Evolutionary conservation across 2,113 vertebrate genomes (phyloP).

Genomic region (Triplophysa tibetana): DNA sequence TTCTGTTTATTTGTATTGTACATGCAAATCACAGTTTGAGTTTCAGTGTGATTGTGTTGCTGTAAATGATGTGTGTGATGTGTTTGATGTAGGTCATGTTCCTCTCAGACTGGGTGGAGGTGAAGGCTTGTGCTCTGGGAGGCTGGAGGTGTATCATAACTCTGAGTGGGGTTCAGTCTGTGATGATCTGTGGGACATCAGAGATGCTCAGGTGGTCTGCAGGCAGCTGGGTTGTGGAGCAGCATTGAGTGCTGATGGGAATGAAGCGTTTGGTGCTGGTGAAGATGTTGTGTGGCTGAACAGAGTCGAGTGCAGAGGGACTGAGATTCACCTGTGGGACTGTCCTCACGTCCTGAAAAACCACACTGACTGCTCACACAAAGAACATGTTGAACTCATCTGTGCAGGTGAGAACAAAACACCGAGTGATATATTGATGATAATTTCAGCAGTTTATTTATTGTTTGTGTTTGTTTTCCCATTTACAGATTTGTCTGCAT

Average conservation of each 20-base stretch:
- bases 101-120: neutral
- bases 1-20: neutral
- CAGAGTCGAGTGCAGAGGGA: slow-evolving; percentile 52
- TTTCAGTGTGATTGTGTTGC: neutral
- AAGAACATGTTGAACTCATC: slow-evolving; percentile 45
- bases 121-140: slow-evolving; percentile 7
- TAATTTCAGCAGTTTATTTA: neutral
- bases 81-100: neutral
- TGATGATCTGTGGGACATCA: slow-evolving; percentile 46
- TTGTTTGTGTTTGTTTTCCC: neutral
- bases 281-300: slow-evolving; percentile 38
- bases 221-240: slow-evolving; percentile 52
- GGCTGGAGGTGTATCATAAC: slow-evolving; percentile 38
- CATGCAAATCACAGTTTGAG: neutral
- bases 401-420: slow-evolving; percentile 39
- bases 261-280: slow-evolving; percentile 38
- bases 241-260: slow-evolving; percentile 30
- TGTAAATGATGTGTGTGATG: neutral
- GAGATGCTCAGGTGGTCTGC: slow-evolving; percentile 44
- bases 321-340: slow-evolving; percentile 48
- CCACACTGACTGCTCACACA: slow-evolving; percentile 43
- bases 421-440: no score
- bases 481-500: neutral
- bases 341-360: slow-evolving; percentile 43
- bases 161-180: slow-evolving; percentile 29